A percentile compares a stretch with the other conserved stretches of the same genome.
Conservation (phyloP, 2,888 invertebrate species). For the Bellardia bayeri region DNA sequence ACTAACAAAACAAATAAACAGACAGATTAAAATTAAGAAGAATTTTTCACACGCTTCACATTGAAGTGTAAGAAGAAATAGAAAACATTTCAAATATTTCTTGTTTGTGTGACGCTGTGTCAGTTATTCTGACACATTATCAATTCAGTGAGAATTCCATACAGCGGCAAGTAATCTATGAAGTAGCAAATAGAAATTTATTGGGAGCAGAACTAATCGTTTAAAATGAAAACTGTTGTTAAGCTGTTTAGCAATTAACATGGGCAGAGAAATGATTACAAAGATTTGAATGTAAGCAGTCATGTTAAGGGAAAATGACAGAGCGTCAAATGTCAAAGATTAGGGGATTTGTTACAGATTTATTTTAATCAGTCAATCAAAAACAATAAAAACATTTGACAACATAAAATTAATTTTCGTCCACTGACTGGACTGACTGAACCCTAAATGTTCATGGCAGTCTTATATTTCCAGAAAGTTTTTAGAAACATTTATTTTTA, state of each 20-base stretch:
- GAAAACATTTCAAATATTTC: conserved; percentile 20
- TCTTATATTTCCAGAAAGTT: no score
- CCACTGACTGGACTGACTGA: no score
- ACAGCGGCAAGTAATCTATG: conserved; percentile 5
- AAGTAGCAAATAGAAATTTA: conserved; percentile 33
- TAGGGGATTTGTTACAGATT: conserved; percentile 1
- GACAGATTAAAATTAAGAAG: not conserved
- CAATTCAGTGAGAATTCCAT: not conserved
- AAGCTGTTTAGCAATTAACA: conserved; percentile 24
- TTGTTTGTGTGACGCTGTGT: not conserved
- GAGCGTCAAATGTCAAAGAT: not conserved
- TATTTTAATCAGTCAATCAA: not conserved
- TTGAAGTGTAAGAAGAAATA: not conserved
- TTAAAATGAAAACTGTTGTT: conserved; percentile 36
- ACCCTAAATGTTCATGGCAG: no score
- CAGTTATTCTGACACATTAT: conserved; percentile 36
- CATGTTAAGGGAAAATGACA: not conserved
- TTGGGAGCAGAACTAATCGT: conserved; percentile 49
- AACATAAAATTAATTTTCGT: no score
- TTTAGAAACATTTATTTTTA: no score
- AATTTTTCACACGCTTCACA: conserved; percentile 44
- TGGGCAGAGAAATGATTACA: conserved; percentile 3
- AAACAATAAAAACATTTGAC: not conserved
- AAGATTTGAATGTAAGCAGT: not conserved
- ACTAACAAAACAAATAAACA: not conserved